Evolutionary conservation across 2,797 vertebrate genomes (phyloP), one percentile per base, ranked within the genome.

Genomic region (Urocyon cinereoargenteus): DNA sequence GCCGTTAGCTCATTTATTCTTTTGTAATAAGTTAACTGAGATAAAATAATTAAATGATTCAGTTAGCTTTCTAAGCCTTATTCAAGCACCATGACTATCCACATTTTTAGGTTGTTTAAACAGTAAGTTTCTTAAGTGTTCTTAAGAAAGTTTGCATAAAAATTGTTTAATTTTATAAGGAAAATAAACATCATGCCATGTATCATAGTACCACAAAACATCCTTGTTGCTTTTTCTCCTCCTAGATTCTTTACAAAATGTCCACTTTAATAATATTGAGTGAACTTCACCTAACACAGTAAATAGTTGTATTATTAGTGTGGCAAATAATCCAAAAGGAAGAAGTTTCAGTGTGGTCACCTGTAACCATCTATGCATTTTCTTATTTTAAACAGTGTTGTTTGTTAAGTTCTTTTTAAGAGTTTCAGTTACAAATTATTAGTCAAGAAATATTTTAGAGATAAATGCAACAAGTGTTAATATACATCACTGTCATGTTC

Each of bases 21-120:
- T 90, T 94, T 82, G 61, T 92, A 91, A 51, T 89, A 82, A 96
- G 14, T 82, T 96, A 77, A 91, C 81, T 87, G 51, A 87, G 70
- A 92, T 86, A 78, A 88, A 93, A 90, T 78, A 66, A 94, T 87
- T 72, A 95, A 70, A 86, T 91, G 28, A 70, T 92, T 85, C 55
- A 62, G 15, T 75, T 97, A 91, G 12, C 19, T 62, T 90, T 31
- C 10, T 66, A 78, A 64, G 45, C 57, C 40, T 94, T 75, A 78
- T 34, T 95, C 21, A 87, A 83, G 3, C 16, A 88, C 45, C 11
- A 72, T 26, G 21, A 90, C 49, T 87, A 94, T 84, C 16, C 79
- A 70, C 9, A 92, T 53, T 84, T 83, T 96, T 77, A 86, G n/a
- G 90, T 90, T 96, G 21, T 21, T 85, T 45, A 73, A 88, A 53